Evolutionary conservation across 2,113 vertebrate species (phyloP).

Genomic region (Coturnix japonica): DNA sequence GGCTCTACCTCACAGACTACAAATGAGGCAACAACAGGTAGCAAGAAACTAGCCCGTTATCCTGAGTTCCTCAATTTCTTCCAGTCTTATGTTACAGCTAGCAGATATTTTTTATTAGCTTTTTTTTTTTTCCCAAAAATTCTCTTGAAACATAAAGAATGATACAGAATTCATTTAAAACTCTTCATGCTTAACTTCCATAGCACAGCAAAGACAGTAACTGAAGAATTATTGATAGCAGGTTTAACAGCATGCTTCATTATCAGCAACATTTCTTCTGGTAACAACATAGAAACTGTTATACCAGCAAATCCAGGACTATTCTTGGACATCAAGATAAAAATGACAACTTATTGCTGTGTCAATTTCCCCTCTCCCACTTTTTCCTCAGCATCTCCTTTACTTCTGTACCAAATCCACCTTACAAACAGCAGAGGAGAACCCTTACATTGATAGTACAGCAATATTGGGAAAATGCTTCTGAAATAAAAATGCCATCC

Average conservation of each 20-base stretch:
- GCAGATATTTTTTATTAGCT: not conserved
- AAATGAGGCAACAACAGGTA: not conserved
- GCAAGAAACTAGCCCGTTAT: not conserved
- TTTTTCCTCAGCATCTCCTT: not conserved
- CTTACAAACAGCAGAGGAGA: not conserved
- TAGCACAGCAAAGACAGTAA: not conserved
- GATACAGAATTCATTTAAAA: not conserved
- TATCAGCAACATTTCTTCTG: not conserved
- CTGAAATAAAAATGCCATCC: not conserved
- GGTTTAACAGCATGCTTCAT: not conserved
- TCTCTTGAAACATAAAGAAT: not conserved
- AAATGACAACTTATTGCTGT: not conserved
- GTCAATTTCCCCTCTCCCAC: not conserved
- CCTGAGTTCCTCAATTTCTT: not conserved
- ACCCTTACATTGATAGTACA: rapidly evolving
- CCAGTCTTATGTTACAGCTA: not conserved
- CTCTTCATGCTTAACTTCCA: not conserved
- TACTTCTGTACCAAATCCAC: not conserved
- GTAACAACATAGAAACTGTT: not conserved
- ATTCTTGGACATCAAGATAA: not conserved
- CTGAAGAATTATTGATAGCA: not conserved
- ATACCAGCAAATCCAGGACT: not conserved
- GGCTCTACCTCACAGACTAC: not conserved
- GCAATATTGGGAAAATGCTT: rapidly evolving
- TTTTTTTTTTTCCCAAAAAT: not conserved